Evolutionary conservation across 2,888 invertebrate genomes (phyloP).

Genomic region (Cheilosia grossa): DNA sequence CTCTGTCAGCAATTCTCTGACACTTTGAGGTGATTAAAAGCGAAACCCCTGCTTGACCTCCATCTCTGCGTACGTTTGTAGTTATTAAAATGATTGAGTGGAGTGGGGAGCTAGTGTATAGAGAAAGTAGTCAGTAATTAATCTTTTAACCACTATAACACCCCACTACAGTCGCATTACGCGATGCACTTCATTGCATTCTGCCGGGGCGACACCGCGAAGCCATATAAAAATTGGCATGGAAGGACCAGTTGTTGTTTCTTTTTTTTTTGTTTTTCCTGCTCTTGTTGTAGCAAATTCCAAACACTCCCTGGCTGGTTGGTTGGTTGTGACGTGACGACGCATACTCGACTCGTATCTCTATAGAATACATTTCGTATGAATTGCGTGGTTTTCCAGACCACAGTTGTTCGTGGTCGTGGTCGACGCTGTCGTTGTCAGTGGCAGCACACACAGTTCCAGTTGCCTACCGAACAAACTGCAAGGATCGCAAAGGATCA

Average conservation of each 20-base stretch:
- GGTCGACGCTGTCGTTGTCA: conserved; percentile 45
- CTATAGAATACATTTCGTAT: conserved; percentile 55
- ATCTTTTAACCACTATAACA: conserved; percentile 72
- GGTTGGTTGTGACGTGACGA: conserved; percentile 17
- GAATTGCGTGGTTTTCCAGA: conserved; percentile 68
- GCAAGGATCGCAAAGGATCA: conserved; percentile 61
- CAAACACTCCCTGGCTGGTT: conserved; percentile 15
- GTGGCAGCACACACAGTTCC: conserved; percentile 22
- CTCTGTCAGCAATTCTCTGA: conserved; percentile 51
- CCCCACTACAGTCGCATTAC: conserved; percentile 63
- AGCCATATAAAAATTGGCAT: conserved; percentile 62
- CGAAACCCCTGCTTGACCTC: background rate
- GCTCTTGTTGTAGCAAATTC: conserved; percentile 52
- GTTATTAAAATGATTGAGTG: conserved; percentile 27
- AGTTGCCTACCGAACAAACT: conserved; percentile 29
- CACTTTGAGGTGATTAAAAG: conserved; percentile 50
- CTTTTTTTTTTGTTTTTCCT: conserved; percentile 1
- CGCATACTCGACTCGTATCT: conserved; percentile 19
- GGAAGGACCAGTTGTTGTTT: background rate
- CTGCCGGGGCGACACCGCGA: conserved; percentile 63
- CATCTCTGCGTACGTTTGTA: background rate
- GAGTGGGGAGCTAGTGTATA: conserved; percentile 22
- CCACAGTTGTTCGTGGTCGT: conserved; percentile 61
- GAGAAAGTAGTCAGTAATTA: conserved; percentile 72
- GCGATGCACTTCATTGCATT: conserved; percentile 69